These are phyloP conservation scores for Papilio polytes DNA, from an alignment of 1,140 invertebrate species.

Conservation along the genomic window DNA sequence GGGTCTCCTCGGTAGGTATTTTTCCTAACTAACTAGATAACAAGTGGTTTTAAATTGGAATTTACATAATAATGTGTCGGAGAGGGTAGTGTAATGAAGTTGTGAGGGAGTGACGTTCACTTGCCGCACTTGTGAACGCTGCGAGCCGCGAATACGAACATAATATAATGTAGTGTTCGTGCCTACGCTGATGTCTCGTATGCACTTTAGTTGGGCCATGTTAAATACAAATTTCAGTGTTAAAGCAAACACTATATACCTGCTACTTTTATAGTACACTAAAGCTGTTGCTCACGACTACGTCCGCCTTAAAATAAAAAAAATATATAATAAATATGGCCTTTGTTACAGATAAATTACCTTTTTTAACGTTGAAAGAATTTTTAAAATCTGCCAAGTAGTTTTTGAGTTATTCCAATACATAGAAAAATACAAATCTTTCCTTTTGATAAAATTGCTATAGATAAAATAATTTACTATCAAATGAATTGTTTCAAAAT, in stretches of 20 bases:
- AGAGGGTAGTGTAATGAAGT: constrained; percentile 45
- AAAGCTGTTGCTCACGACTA: too few species aligned
- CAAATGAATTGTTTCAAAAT: too few species aligned
- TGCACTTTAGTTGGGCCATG: background rate
- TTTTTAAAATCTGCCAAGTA: too few species aligned
- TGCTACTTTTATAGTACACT: background rate
- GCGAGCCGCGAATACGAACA: background rate
- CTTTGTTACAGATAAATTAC: too few species aligned
- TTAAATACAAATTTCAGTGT: background rate
- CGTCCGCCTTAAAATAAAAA: too few species aligned
- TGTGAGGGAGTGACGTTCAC: constrained; percentile 38
- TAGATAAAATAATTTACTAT: too few species aligned
- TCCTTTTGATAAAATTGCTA: too few species aligned
- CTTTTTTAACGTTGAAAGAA: too few species aligned
- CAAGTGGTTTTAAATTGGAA: constrained; percentile 83
- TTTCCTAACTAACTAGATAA: constrained; percentile 83
- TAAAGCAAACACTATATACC: background rate
- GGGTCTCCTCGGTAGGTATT: constrained; percentile 73
- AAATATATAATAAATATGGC: too few species aligned
- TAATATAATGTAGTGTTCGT: background rate
- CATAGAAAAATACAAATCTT: too few species aligned
- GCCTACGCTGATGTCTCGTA: background rate
- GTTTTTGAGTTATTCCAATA: too few species aligned
- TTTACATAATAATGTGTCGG: constrained; percentile 80
- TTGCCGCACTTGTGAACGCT: background rate